Evolutionary conservation across 2,888 invertebrate species (phyloP).

Genomic region (Scaeva pyrastri): DNA sequence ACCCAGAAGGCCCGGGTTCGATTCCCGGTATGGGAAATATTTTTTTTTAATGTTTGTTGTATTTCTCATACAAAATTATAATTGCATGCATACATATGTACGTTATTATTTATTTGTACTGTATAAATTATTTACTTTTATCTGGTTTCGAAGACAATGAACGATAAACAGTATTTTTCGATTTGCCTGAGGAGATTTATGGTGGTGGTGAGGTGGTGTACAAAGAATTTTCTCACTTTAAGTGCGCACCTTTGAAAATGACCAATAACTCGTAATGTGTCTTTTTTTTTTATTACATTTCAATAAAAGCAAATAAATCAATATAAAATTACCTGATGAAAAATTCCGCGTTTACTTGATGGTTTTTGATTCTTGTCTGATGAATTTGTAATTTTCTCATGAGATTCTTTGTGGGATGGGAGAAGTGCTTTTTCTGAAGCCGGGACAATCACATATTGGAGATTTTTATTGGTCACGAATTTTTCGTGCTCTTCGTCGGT

Average conservation of each 20-base stretch:
- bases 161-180: too few relatives aligned
- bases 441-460: conserved; percentile 80
- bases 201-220: too few relatives aligned
- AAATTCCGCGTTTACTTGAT: conserved; percentile 48
- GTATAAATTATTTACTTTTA: too few relatives aligned
- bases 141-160: too few relatives aligned
- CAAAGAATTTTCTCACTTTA: too few relatives aligned
- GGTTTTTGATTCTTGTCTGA: not conserved
- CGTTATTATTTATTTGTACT: too few relatives aligned
- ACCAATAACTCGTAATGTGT: too few relatives aligned
- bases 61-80: not conserved
- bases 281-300: not conserved
- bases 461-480: conserved; percentile 79
- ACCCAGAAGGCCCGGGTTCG: conserved; percentile 76
- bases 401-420: conserved; percentile 29
- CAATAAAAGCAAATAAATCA: not conserved
- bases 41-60: conserved; percentile 18
- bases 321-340: conserved; percentile 56
- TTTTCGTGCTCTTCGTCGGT: conserved; percentile 81
- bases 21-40: conserved; percentile 73
- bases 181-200: too few relatives aligned
- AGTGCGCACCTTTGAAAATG: too few relatives aligned
- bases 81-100: not conserved
- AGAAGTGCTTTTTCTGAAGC: conserved; percentile 78
- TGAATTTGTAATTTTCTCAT: conserved; percentile 7